phyloP scores from a whole-genome alignment of 2,888 invertebrate species.

The Drosophila quinaria region DNA sequence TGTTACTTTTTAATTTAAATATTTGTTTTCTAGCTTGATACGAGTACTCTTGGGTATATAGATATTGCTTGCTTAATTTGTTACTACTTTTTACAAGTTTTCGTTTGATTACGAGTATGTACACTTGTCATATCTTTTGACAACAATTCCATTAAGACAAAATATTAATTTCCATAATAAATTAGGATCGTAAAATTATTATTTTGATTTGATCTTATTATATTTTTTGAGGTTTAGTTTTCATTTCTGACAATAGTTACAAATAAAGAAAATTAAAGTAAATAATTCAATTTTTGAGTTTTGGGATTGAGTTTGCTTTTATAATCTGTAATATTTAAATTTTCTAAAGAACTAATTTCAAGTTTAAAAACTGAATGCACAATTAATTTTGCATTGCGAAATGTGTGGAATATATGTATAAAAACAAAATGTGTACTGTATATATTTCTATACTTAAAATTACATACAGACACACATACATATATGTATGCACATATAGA shows the following conservation, averaged over 20 bases:
- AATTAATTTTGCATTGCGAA: slow-evolving; percentile 57
- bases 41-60: not conserved
- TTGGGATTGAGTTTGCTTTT: not conserved
- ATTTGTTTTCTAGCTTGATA: not conserved
- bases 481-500: slow-evolving; percentile 14
- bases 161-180: not conserved
- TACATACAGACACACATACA: not conserved
- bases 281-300: no score
- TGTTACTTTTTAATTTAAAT: not conserved
- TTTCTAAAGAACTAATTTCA: not conserved
- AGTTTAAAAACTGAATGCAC: slow-evolving; percentile 46
- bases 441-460: not conserved
- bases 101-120: not conserved
- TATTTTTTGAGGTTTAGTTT: not conserved
- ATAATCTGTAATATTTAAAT: not conserved
- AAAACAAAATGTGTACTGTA: slow-evolving; percentile 9
- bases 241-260: no score
- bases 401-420: slow-evolving; percentile 38
- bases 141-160: not conserved
- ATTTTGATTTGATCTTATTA: slow-evolving; percentile 20
- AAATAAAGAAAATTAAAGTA: no score
- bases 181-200: not conserved
- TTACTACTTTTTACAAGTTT: not conserved
- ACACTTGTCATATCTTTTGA: not conserved
- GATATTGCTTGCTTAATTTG: not conserved